Evolutionary conservation across 1,140 invertebrate species (phyloP).

Genomic region (Drosophila mojavensis): DNA sequence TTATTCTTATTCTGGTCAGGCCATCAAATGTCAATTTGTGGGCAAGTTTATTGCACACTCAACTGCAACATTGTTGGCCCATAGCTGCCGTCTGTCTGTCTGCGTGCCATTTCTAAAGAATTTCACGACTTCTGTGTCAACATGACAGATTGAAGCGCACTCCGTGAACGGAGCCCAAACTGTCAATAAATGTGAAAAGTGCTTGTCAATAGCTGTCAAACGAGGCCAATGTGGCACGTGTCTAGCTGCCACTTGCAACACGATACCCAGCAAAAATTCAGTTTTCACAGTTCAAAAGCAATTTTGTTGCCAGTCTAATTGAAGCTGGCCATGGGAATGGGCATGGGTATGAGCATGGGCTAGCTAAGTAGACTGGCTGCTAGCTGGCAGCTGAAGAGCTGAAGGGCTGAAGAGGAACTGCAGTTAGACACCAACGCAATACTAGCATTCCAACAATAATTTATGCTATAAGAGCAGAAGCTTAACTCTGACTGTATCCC

Average conservation of each 20-base stretch:
- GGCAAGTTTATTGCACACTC: constrained; percentile 14
- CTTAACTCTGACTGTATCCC: no score
- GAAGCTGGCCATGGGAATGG: neutral
- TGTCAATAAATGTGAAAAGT: constrained; percentile 72
- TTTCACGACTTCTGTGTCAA: constrained; percentile 11
- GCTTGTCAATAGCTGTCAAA: constrained; percentile 55
- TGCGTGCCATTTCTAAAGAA: constrained; percentile 11
- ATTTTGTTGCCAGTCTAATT: constrained; percentile 45
- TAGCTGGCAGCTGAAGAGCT: no score
- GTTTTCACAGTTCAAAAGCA: constrained; percentile 22
- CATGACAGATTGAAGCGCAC: constrained; percentile 48
- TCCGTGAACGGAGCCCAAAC: constrained; percentile 33
- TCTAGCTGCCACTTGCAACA: constrained; percentile 33
- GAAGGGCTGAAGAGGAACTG: no score
- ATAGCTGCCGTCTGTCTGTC: neutral
- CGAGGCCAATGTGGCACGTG: constrained; percentile 60
- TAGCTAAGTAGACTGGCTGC: neutral
- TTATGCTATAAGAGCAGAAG: no score
- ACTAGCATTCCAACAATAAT: no score
- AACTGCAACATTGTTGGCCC: constrained; percentile 26
- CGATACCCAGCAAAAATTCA: constrained; percentile 9
- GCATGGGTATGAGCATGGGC: neutral
- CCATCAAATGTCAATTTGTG: constrained; percentile 41
- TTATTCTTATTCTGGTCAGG: neutral
- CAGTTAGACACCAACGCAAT: no score